Conservation (phyloP, 2,888 invertebrate genomes). For the Mythimna ferrago region DNA sequence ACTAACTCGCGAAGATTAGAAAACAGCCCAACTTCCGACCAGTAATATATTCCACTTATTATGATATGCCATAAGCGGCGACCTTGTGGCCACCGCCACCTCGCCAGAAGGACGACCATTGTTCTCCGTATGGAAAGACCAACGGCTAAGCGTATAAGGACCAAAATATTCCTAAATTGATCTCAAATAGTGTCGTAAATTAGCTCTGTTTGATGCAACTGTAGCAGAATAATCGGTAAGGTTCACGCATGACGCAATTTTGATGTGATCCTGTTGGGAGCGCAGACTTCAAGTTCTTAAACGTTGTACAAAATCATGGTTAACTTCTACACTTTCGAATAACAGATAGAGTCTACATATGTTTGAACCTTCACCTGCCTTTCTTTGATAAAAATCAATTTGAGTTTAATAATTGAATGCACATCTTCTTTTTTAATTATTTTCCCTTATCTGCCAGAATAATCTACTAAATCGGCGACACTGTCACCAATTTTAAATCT, state of each 20-base stretch:
- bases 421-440: not conserved
- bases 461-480: not conserved
- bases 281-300: not conserved
- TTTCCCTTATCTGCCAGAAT: not conserved
- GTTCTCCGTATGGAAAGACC: slow-evolving; percentile 70
- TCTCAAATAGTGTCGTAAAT: slow-evolving; percentile 36
- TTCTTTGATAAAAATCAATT: no score
- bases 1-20: slow-evolving; percentile 64
- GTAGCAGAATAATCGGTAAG: slow-evolving; percentile 28
- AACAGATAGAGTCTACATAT: no score
- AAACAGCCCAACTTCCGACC: slow-evolving; percentile 59
- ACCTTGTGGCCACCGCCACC: slow-evolving; percentile 66
- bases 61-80: slow-evolving; percentile 51
- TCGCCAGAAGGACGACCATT: slow-evolving; percentile 76
- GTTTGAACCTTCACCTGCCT: no score
- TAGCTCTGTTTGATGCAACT: slow-evolving; percentile 50
- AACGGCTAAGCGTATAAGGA: slow-evolving; percentile 54
- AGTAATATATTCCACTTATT: slow-evolving; percentile 65
- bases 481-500: not conserved
- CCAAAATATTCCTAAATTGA: slow-evolving; percentile 58
- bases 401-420: not conserved
- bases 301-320: not conserved
- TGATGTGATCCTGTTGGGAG: not conserved
- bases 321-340: no score
- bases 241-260: not conserved